A percentile compares a stretch with the other conserved stretches of the same genome.
phyloP scores from a whole-genome alignment of 2,113 vertebrate genomes.

The Xiphophorus couchianus region DNA sequence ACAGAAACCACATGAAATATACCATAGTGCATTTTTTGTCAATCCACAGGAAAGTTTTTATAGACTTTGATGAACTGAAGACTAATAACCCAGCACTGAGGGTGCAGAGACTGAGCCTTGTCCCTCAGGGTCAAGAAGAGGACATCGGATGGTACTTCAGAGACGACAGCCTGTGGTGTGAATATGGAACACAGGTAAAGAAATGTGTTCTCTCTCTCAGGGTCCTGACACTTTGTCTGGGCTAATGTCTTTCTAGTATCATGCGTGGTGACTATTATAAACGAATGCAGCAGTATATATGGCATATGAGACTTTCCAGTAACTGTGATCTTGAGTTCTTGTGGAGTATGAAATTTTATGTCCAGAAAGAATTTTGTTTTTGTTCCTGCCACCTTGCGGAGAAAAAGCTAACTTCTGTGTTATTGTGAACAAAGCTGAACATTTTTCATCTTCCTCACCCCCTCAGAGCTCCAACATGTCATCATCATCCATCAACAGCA shows the following conservation, averaged over 20 bases:
- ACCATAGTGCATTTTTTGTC: background rate
- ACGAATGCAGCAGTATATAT: too few species aligned
- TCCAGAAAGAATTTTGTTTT: too few species aligned
- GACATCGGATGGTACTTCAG: constrained; percentile 71
- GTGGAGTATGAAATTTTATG: too few species aligned
- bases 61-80: constrained; percentile 67
- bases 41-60: constrained; percentile 50
- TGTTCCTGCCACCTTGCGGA: too few species aligned
- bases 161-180: constrained; percentile 66
- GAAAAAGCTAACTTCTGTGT: too few species aligned
- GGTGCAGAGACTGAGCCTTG: constrained; percentile 41
- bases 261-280: too few species aligned
- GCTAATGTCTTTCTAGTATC: too few species aligned
- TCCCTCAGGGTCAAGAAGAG: constrained; percentile 38
- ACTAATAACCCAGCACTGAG: background rate
- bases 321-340: too few species aligned
- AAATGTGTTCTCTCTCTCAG: background rate
- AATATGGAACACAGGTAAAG: constrained; percentile 68
- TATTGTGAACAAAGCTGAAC: background rate
- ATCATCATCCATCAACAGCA: constrained; percentile 55
- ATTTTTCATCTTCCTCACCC: background rate
- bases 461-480: constrained; percentile 28
- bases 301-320: too few species aligned
- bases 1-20: background rate
- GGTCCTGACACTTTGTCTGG: too few species aligned